These are phyloP conservation scores for Phlogophora meticulosa DNA, from an alignment of 2,888 invertebrate species.

Conservation along the genomic window DNA sequence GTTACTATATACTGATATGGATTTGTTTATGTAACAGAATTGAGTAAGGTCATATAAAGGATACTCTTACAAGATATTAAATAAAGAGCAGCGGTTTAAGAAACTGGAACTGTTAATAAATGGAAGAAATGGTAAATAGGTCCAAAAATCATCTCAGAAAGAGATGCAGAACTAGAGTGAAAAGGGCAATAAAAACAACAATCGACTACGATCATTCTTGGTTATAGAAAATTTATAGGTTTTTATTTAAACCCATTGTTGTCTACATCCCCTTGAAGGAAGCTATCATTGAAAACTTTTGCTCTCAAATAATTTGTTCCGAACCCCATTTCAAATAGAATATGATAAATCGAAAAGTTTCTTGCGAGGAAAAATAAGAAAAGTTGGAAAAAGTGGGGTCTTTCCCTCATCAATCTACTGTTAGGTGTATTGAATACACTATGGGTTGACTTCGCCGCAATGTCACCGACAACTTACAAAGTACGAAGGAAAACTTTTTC, in stretches of 20 bases:
- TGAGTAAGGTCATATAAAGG: not conserved
- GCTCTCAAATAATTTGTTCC: conserved; percentile 71
- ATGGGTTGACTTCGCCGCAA: conserved; percentile 48
- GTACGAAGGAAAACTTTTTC: conserved; percentile 63
- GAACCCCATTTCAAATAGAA: conserved; percentile 73
- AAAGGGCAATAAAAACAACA: conserved; percentile 14
- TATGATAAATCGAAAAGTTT: conserved; percentile 82
- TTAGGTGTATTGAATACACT: conserved; percentile 72
- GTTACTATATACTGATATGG: too few relatives aligned
- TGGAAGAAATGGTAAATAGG: not conserved
- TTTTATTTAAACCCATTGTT: conserved; percentile 42
- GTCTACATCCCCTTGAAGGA: conserved; percentile 24
- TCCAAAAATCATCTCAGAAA: not conserved
- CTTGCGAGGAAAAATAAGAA: conserved; percentile 71
- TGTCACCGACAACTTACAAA: conserved; percentile 61
- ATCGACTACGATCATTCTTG: conserved; percentile 1
- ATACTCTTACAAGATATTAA: not conserved
- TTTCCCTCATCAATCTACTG: conserved; percentile 81
- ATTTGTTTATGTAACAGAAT: not conserved
- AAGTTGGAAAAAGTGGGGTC: conserved; percentile 75
- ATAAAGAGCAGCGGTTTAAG: not conserved
- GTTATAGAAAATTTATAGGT: conserved; percentile 27
- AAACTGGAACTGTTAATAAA: not conserved
- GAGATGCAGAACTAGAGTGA: not conserved
- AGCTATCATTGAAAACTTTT: conserved; percentile 68